Evolutionary conservation across 2,888 invertebrate genomes (phyloP), one percentile per base, ranked within the genome.

Genomic region (Clanis bilineata): DNA sequence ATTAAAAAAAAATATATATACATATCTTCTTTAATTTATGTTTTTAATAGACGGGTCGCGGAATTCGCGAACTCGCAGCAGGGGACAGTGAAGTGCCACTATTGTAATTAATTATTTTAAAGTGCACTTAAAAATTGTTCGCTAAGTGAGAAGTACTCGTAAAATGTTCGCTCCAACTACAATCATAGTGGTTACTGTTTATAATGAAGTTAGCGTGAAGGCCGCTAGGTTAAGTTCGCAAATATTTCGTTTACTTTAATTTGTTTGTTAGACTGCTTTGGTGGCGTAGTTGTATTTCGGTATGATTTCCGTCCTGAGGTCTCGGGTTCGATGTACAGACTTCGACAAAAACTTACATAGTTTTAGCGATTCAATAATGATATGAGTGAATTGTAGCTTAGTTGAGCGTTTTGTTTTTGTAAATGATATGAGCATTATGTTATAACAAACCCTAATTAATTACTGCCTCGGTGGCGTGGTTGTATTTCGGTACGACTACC

Each of bases 161-260:
- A 65, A 64, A 65, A 64, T 63, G 63, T 62, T 60, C 56, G 28
- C 58, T 39, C 43, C 54, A 44, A 25, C 36, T 41, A 45, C 44
- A 59, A 23, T 38, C 25, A 59, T 51, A 67, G 64, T 36, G 12
- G 36, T 60, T 68, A n/a, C n/a, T n/a, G n/a, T 71, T 75, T 75
- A 79, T 77, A 73, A 77, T n/a, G n/a, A 80, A 75, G 72, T 79
- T 73, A 70, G 69, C 28, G 41, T 55, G 39, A 72, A 68, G 73
- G 69, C 71, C 73, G n/a, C n/a, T n/a, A n/a, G n/a, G n/a, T n/a
- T n/a, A 73, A 74, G 78, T 76, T 74, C 66, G 61, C 71, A 76
- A 79, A 73, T 79, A 80, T 78, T 80, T 74, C 66, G 70, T 59
- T 64, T 62, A 68, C 21, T 65, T 64, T 62, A 12, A 18, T 15